Evolutionary conservation across 2,113 vertebrate species (phyloP).

Genomic region (Callopanchax toddi): DNA sequence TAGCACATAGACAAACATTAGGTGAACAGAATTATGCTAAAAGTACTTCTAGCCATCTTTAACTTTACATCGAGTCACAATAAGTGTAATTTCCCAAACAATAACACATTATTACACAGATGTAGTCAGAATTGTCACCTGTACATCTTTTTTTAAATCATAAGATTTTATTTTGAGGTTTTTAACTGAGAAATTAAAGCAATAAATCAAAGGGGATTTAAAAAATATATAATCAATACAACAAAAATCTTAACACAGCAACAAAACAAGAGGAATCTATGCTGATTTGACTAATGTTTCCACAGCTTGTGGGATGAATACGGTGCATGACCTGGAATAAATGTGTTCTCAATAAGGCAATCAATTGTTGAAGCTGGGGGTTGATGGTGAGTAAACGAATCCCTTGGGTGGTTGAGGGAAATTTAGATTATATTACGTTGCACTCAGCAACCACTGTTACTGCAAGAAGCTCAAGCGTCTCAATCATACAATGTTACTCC

Average conservation of each 20-base stretch:
- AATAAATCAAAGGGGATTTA: conserved; percentile 18
- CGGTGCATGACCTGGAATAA: conserved; percentile 68
- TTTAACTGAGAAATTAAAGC: conserved; percentile 1
- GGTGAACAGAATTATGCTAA: background rate
- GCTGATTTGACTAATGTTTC: conserved; percentile 59
- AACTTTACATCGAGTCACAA: background rate
- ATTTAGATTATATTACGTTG: conserved; percentile 68
- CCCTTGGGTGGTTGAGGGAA: conserved; percentile 57
- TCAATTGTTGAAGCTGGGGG: conserved; percentile 69
- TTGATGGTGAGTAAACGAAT: conserved; percentile 66
- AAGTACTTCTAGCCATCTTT: background rate
- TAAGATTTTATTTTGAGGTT: background rate
- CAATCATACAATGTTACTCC: conserved; percentile 72
- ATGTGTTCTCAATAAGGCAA: conserved; percentile 71
- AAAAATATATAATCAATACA: conserved; percentile 41
- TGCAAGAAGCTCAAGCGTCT: conserved; percentile 55
- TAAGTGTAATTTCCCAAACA: background rate
- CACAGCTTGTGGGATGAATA: conserved; percentile 60
- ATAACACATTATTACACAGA: background rate
- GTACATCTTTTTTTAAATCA: background rate
- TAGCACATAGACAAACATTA: background rate
- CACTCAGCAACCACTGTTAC: conserved; percentile 50
- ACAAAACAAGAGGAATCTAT: conserved; percentile 31
- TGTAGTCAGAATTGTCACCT: background rate
- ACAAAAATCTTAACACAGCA: conserved; percentile 6